phyloP scores from a whole-genome alignment of 2,113 vertebrate species.

The Microcebus murinus region DNA sequence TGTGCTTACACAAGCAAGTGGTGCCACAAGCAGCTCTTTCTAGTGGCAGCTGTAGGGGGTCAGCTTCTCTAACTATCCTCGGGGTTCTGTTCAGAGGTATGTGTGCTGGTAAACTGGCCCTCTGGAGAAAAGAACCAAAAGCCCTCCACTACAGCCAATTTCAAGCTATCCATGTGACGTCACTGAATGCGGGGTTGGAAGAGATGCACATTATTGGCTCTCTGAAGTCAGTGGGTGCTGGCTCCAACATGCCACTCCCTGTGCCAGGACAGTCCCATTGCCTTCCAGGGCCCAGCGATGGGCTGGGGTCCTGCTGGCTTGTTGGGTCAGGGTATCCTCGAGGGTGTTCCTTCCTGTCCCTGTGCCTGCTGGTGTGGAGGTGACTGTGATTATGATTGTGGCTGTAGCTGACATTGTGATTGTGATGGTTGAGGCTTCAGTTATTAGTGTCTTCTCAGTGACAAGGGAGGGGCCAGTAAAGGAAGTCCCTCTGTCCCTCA shows the following conservation, averaged over 20 bases:
- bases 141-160: background rate
- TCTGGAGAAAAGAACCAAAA: background rate
- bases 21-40: too few species aligned
- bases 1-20: background rate
- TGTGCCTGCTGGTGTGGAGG: background rate
- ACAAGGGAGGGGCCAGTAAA: background rate
- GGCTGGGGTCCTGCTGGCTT: background rate
- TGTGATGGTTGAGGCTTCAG: background rate
- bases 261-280: background rate
- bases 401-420: background rate
- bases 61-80: background rate
- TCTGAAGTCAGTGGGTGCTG: background rate
- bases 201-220: accelerated
- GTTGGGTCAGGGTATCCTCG: background rate
- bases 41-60: background rate
- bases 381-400: background rate
- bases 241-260: background rate
- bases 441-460: background rate
- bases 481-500: background rate
- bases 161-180: background rate
- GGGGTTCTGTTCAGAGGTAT: background rate
- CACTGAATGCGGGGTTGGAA: background rate
- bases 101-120: background rate
- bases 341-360: background rate
- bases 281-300: background rate